Evolutionary conservation across 2,113 vertebrate genomes (phyloP).

Genomic region (Brachypodius melanocephalos): DNA sequence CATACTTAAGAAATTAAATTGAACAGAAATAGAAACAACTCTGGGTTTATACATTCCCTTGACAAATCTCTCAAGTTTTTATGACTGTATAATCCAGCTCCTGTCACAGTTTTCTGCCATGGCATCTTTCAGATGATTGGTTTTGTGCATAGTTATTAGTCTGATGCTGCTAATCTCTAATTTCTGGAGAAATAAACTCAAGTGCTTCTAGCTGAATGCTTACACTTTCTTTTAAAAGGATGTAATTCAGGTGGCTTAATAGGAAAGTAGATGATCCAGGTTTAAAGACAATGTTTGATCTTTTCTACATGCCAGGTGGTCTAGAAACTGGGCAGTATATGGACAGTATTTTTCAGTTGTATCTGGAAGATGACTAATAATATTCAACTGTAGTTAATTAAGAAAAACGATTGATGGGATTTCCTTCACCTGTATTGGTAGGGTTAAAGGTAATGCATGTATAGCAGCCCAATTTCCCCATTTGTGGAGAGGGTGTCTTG

Average conservation of each 20-base stretch:
- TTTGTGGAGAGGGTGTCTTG: fast-evolving
- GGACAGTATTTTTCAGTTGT: background rate
- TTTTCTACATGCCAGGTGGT: background rate
- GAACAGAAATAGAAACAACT: conserved; percentile 48
- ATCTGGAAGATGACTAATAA: background rate
- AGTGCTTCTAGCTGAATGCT: background rate
- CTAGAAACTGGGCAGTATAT: background rate
- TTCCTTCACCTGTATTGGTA: background rate
- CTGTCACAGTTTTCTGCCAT: conserved; percentile 38
- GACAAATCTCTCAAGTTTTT: conserved; percentile 39
- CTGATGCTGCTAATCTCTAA: conserved; percentile 43
- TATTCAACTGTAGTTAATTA: background rate
- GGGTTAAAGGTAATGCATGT: background rate
- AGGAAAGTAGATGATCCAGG: background rate
- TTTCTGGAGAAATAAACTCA: conserved; percentile 46
- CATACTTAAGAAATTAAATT: conserved; percentile 49
- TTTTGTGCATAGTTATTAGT: conserved; percentile 54
- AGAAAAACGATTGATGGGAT: background rate
- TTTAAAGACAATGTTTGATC: background rate
- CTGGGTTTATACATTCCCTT: conserved; percentile 23
- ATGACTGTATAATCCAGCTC: conserved; percentile 45
- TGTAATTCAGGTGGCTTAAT: background rate
- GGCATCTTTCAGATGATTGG: conserved; percentile 36
- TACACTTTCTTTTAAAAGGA: background rate
- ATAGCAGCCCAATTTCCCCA: background rate